Conservation (phyloP, 2,888 invertebrate genomes). For the Hydropsyche betteni region DNA sequence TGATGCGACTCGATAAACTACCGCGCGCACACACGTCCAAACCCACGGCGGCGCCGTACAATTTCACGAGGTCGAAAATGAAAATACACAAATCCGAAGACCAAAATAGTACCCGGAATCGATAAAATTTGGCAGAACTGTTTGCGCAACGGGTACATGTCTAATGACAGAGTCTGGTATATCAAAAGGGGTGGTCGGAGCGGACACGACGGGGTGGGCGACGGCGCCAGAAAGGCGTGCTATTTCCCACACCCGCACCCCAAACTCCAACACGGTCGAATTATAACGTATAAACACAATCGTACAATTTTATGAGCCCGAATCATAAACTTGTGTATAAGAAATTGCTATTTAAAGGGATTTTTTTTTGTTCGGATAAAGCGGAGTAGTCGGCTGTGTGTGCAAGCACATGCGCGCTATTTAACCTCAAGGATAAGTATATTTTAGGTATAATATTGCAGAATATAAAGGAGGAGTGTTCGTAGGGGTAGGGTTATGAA, state of each 20-base stretch:
- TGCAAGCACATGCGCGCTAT: slow-evolving; percentile 18
- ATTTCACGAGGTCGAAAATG: not conserved
- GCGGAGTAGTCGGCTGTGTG: not conserved
- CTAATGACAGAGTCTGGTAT: slow-evolving; percentile 7
- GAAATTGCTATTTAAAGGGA: no score
- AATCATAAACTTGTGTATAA: no score
- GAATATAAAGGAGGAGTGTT: not conserved
- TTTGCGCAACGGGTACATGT: slow-evolving; percentile 2
- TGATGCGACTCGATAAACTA: no score
- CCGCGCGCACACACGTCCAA: no score
- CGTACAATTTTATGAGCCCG: no score
- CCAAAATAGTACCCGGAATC: slow-evolving; percentile 5
- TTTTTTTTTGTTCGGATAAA: not conserved
- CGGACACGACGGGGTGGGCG: not conserved
- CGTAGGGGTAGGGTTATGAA: not conserved
- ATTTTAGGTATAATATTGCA: slow-evolving; percentile 20
- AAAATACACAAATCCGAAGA: slow-evolving; percentile 6
- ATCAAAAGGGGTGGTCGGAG: slow-evolving; percentile 1
- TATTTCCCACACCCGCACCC: slow-evolving; percentile 12
- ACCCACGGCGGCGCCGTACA: no score
- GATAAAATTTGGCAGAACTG: slow-evolving; percentile 2
- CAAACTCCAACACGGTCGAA: slow-evolving; percentile 4
- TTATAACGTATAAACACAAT: slow-evolving; percentile 13
- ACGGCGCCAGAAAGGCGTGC: slow-evolving; percentile 25
- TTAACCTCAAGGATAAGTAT: slow-evolving; percentile 27